Conservation (phyloP, 2,888 invertebrate genomes). For the Pyralis farinalis region DNA sequence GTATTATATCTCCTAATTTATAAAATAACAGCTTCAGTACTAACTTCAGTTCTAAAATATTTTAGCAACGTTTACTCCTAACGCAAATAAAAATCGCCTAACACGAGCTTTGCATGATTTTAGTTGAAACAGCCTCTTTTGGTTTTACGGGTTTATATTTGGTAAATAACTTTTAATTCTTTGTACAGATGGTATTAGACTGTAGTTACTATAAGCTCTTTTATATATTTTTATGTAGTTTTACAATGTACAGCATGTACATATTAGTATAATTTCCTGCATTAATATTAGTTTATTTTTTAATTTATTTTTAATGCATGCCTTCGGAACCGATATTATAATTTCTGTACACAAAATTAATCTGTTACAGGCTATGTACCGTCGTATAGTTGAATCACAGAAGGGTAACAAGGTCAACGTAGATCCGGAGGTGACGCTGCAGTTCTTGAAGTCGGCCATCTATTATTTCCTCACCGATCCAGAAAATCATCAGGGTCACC, state of each 20-base stretch:
- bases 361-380: conserved; percentile 89
- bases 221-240: too few relatives aligned
- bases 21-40: not conserved
- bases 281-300: not conserved
- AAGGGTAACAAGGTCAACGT: conserved; percentile 85
- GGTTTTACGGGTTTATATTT: conserved; percentile 44
- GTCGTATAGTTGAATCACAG: conserved; percentile 89
- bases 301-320: conserved; percentile 6
- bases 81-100: conserved; percentile 15
- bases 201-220: not conserved
- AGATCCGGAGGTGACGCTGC: conserved; percentile 95
- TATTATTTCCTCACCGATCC: conserved; percentile 95
- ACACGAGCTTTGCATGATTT: conserved; percentile 60
- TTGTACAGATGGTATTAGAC: conserved; percentile 4
- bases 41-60: conserved; percentile 2
- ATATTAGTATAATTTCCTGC: not conserved
- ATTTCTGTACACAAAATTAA: conserved; percentile 3
- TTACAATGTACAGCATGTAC: not conserved
- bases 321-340: not conserved
- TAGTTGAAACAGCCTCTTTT: conserved; percentile 80
- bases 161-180: conserved; percentile 15
- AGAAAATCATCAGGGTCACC: conserved; percentile 93
- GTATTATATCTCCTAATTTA: too few relatives aligned
- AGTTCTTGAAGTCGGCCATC: conserved; percentile 95
- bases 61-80: conserved; percentile 20